Evolutionary conservation across 2,888 invertebrate genomes (phyloP).

Genomic region (Cepaea hortensis): DNA sequence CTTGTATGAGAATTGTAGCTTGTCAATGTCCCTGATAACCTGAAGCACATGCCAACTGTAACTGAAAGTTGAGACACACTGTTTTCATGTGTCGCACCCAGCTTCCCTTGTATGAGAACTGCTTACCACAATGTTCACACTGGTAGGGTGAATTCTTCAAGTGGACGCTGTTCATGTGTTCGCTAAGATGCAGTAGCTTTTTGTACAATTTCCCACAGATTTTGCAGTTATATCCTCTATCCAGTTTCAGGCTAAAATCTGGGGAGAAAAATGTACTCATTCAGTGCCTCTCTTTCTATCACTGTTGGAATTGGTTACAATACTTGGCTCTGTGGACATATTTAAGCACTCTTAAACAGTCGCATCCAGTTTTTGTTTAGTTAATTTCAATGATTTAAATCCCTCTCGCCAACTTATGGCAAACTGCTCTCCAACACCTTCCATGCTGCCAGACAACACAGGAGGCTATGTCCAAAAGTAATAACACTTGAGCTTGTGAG

Average conservation of each 20-base stretch:
- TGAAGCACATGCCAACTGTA: not conserved
- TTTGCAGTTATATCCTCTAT: constrained; percentile 34
- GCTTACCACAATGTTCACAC: constrained; percentile 32
- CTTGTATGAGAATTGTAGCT: constrained; percentile 18
- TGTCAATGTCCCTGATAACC: too few relatives aligned
- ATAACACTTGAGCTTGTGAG: too few relatives aligned
- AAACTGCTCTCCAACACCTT: too few relatives aligned
- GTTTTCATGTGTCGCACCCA: constrained; percentile 39
- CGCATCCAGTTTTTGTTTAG: too few relatives aligned
- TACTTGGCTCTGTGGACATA: not conserved
- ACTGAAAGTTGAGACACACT: constrained; percentile 28
- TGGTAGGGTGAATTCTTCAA: constrained; percentile 21
- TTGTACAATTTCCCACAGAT: constrained; percentile 42
- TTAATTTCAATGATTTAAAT: too few relatives aligned
- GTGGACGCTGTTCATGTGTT: constrained; percentile 44
- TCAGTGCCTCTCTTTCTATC: constrained; percentile 8
- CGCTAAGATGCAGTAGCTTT: constrained; percentile 40
- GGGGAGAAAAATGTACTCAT: constrained; percentile 36
- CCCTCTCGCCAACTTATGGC: too few relatives aligned
- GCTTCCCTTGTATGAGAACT: constrained; percentile 38
- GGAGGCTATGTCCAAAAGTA: too few relatives aligned
- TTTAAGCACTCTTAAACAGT: not conserved
- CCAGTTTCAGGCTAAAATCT: constrained; percentile 29
- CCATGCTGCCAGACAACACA: too few relatives aligned
- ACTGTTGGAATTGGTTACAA: not conserved